These are phyloP conservation scores for Epinephelus moara DNA, from an alignment of 2,113 vertebrate genomes.

Conservation along the genomic window DNA sequence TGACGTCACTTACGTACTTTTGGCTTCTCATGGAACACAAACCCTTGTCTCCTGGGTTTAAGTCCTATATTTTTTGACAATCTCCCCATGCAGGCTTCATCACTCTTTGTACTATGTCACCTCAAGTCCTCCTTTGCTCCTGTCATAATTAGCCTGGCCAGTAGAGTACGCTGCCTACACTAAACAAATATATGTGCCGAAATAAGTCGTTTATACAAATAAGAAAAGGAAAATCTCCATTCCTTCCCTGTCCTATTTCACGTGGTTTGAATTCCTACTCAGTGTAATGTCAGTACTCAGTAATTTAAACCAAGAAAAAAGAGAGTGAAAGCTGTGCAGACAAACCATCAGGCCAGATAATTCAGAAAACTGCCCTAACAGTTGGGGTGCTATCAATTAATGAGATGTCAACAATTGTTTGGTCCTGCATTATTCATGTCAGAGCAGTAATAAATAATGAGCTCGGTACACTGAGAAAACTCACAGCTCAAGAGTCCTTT, in stretches of 20 bases:
- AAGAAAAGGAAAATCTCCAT: too few species aligned
- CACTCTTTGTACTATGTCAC: too few species aligned
- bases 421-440: conserved; percentile 68
- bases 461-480: conserved; percentile 40
- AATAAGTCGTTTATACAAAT: too few species aligned
- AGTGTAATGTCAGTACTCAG: background rate
- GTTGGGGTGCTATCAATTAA: conserved; percentile 72
- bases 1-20: too few species aligned
- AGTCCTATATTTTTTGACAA: too few species aligned
- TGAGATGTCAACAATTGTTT: conserved; percentile 73
- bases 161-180: too few species aligned
- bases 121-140: too few species aligned
- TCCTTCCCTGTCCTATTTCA: background rate
- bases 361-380: conserved; percentile 14
- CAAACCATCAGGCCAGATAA: conserved; percentile 18
- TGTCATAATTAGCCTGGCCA: too few species aligned
- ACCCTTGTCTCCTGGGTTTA: too few species aligned
- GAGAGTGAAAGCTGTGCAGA: conserved; percentile 12
- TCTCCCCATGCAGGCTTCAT: too few species aligned
- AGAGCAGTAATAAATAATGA: conserved; percentile 61
- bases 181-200: too few species aligned
- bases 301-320: background rate
- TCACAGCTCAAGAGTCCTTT: conserved; percentile 34
- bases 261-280: background rate
- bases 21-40: too few species aligned